These are phyloP conservation scores for Tinea trinotella DNA, from an alignment of 2,888 invertebrate genomes.

Conservation along the genomic window DNA sequence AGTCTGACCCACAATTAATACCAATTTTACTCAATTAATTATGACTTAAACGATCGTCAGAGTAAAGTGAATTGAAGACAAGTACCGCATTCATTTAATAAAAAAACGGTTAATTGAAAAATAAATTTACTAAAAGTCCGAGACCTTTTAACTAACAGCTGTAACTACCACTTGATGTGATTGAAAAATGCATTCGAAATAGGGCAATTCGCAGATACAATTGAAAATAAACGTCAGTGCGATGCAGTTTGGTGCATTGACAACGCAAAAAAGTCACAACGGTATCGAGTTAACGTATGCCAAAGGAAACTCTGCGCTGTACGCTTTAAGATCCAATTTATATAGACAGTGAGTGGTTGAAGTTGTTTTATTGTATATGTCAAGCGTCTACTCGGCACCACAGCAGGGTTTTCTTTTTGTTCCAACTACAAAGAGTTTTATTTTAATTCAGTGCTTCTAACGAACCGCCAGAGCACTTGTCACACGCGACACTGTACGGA, in stretches of 20 bases:
- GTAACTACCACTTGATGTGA: conserved; percentile 46
- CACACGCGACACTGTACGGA: conserved; percentile 35
- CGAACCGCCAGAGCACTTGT: conserved; percentile 53
- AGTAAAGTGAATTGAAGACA: background rate
- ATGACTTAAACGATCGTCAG: background rate
- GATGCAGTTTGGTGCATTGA: conserved; percentile 26
- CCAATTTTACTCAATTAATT: conserved; percentile 44
- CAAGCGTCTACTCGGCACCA: conserved; percentile 45
- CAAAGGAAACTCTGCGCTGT: conserved; percentile 35
- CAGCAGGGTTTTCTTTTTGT: conserved; percentile 54
- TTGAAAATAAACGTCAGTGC: conserved; percentile 56
- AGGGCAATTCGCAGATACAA: conserved; percentile 64
- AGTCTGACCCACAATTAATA: conserved; percentile 51
- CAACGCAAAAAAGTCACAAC: conserved; percentile 31
- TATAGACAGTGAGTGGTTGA: conserved; percentile 25
- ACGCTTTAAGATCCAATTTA: conserved; percentile 32
- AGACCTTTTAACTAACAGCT: conserved; percentile 26
- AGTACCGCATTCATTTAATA: background rate
- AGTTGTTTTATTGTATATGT: conserved; percentile 38
- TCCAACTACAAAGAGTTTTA: conserved; percentile 52
- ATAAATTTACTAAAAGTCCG: background rate
- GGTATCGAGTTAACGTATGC: conserved; percentile 20
- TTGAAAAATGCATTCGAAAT: conserved; percentile 52
- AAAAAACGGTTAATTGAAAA: background rate
- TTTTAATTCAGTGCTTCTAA: conserved; percentile 65